Evolutionary conservation across 2,888 invertebrate species (phyloP), one percentile per base, ranked within the genome.

Genomic region (Leptinotarsa rubiginosa): DNA sequence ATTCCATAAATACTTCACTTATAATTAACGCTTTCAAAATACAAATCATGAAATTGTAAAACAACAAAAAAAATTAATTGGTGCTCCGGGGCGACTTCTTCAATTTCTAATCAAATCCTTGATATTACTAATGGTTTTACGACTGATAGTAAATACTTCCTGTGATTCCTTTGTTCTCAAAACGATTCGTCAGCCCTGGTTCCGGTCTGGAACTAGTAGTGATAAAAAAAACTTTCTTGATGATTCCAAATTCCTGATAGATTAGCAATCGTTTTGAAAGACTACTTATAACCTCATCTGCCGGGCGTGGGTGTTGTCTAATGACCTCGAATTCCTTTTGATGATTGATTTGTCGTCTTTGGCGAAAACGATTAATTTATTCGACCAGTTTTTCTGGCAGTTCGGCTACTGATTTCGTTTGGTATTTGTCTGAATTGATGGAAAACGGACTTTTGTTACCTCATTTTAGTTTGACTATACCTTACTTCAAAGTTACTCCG

Each of bases 261-360:
- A 62, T 62, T 41, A 62, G 41, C 62, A 62, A 62, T 16, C 62
- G n/a, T n/a, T 41, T 41, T n/a, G 62, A 41, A 41, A 62, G 62
- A 62, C 25, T 25, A 31, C 62, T 41, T n/a, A 16, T 62, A 62
- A 62, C 62, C 62, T 62, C 62, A 62, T 62, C 31, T 31, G 18
- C n/a, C 62, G 16, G 2, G 62, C 25, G 62, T 62, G 62, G 62
- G 62, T 62, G 62, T 62, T 62, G 31, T 15, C 41, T 62, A 41
- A 62, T 62, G 41, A 41, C 62, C 16, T 62, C 25, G 25, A 62
- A 62, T 62, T 31, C 62, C 41, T 5, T 31, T 62, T 62, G 62
- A 62, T 31, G 62, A 41, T 62, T 62, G 41, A 62, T 62, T 62
- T 62, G 62, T 62, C 16, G 62, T n/a, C 16, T 41, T 41, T 1